Conservation (phyloP, 1,140 invertebrate genomes). For the Leucophenga varia region DNA sequence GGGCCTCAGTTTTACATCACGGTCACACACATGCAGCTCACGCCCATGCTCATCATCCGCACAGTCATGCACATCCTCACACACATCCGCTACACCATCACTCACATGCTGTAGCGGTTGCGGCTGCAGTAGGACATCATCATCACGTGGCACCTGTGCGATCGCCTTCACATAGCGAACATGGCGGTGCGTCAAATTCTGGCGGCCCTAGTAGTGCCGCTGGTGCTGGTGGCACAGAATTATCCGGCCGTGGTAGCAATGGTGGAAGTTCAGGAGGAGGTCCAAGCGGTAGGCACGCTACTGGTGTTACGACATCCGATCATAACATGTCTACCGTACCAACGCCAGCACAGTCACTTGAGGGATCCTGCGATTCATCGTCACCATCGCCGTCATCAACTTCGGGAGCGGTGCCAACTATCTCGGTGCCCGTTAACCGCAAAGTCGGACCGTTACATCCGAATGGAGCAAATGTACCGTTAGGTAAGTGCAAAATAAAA, state of each 20-base stretch:
- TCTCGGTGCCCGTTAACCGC: slow-evolving; percentile 49
- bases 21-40: too few relatives aligned
- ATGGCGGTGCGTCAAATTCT: slow-evolving; percentile 16
- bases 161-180: slow-evolving; percentile 41
- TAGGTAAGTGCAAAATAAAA: slow-evolving; percentile 40
- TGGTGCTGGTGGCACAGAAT: slow-evolving; percentile 50
- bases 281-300: slow-evolving; percentile 1
- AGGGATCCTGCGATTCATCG: slow-evolving; percentile 53
- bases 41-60: slow-evolving; percentile 7
- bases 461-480: slow-evolving; percentile 40
- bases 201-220: slow-evolving; percentile 49
- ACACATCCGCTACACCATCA: slow-evolving; percentile 36
- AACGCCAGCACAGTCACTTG: slow-evolving; percentile 48
- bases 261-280: slow-evolving; percentile 7
- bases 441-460: slow-evolving; percentile 38
- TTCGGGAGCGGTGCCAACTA: slow-evolving; percentile 43
- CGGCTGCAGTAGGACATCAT: slow-evolving; percentile 31
- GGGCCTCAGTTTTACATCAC: too few relatives aligned
- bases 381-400: slow-evolving; percentile 54
- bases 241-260: slow-evolving; percentile 9
- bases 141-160: slow-evolving; percentile 27
- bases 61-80: slow-evolving; percentile 18
- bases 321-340: slow-evolving; percentile 49
- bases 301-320: slow-evolving; percentile 33
- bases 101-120: slow-evolving; percentile 35